Percentiles rank a stretch among this genome's conserved stretches.
phyloP scores from a whole-genome alignment of 2,113 vertebrate species.

The Oncorhynchus nerka region DNA sequence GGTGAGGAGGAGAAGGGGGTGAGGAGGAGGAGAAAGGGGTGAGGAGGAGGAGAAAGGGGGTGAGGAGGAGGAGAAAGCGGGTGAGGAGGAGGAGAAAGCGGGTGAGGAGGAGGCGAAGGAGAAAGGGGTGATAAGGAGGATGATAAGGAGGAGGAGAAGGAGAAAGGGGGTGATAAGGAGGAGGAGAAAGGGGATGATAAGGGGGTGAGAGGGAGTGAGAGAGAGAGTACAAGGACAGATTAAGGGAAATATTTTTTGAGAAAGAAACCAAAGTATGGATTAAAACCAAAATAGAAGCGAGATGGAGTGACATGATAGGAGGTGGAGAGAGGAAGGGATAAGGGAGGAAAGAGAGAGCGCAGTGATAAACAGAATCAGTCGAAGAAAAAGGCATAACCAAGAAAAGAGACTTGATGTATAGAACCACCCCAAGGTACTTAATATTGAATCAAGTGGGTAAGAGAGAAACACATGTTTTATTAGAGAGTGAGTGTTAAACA shows the following conservation, averaged over 20 bases:
- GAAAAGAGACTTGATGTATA: neutral
- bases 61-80: too few relatives aligned
- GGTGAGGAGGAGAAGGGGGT: too few relatives aligned
- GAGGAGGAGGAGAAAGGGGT: too few relatives aligned
- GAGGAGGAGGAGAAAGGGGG: too few relatives aligned
- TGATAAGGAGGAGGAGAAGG: too few relatives aligned
- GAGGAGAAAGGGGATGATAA: too few relatives aligned
- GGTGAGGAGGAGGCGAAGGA: too few relatives aligned
- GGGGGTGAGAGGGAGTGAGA: neutral
- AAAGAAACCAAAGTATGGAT: constrained; percentile 16
- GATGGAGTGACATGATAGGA: constrained; percentile 9
- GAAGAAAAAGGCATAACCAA: neutral
- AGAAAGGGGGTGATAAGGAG: too few relatives aligned
- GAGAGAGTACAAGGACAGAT: constrained; percentile 19
- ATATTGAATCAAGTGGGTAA: neutral
- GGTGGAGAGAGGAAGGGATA: neutral
- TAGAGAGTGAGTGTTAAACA: constrained; percentile 1
- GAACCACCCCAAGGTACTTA: too few relatives aligned
- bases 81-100: too few relatives aligned
- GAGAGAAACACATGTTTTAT: neutral
- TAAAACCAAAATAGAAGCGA: constrained; percentile 33
- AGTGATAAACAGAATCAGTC: neutral
- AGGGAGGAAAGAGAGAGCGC: neutral
- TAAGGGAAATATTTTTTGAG: neutral
- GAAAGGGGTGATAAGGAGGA: too few relatives aligned